Conservation (phyloP, 2,797 vertebrate genomes). For the Nyctalus aviator region DNA sequence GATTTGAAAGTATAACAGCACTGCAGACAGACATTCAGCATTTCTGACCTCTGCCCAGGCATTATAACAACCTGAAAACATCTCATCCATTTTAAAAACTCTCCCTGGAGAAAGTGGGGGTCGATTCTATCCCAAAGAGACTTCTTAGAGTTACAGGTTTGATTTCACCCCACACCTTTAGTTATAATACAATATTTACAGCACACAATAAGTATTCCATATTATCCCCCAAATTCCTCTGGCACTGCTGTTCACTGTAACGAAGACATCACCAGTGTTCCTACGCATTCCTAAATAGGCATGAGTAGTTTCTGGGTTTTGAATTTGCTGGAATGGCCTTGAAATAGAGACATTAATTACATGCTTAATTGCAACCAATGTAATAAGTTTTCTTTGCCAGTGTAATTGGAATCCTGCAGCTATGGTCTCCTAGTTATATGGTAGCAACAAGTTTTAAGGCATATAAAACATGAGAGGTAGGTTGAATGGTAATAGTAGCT, state of each 20-base stretch:
- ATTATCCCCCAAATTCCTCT: conserved; percentile 6
- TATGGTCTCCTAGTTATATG: conserved; percentile 10
- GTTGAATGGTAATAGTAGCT: neutral
- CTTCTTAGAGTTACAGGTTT: neutral
- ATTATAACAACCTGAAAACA: neutral
- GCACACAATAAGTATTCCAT: neutral
- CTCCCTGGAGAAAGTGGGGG: neutral
- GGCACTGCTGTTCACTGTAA: neutral
- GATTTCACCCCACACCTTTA: conserved; percentile 24
- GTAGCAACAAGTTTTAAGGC: conserved; percentile 66
- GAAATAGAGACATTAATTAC: conserved; percentile 73
- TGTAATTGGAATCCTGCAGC: conserved; percentile 69
- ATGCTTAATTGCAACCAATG: conserved; percentile 33
- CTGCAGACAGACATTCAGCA: neutral
- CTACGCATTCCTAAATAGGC: neutral
- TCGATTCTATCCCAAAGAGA: neutral
- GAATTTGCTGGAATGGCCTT: conserved; percentile 70
- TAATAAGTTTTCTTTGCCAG: conserved; percentile 63
- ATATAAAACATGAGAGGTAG: conserved; percentile 58
- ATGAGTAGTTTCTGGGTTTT: conserved; percentile 43
- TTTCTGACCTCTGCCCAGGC: neutral
- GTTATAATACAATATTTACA: conserved; percentile 3
- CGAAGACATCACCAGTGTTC: neutral
- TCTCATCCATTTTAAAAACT: neutral
- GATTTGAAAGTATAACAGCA: neutral